Percentiles rank a stretch among this genome's conserved stretches.
Conservation (phyloP, 1,140 invertebrate species). For the Prorops nasuta region DNA sequence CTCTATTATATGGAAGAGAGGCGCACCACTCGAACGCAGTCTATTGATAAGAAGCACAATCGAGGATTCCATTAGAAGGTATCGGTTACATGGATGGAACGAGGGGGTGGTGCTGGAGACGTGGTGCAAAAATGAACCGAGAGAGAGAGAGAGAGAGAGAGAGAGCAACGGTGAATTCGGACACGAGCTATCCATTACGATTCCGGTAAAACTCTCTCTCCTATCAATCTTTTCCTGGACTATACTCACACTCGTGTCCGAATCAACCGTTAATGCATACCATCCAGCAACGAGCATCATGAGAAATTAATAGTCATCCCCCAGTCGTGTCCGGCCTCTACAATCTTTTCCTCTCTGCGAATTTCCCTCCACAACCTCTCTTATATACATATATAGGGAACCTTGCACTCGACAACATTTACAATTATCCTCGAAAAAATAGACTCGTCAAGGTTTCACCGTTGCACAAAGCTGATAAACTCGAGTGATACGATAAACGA, state of each 20-base stretch:
- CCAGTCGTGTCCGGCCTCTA: no score
- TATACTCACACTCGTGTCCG: conserved; percentile 15
- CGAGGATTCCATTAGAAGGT: conserved; percentile 43
- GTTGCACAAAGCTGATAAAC: no score
- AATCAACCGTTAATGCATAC: conserved; percentile 39
- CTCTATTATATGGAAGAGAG: conserved; percentile 16
- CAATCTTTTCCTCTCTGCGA: no score
- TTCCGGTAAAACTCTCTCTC: conserved; percentile 30
- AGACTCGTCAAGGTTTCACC: no score
- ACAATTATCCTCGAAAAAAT: no score
- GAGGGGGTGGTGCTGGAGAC: conserved; percentile 10
- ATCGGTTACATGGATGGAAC: conserved; percentile 16
- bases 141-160: conserved; percentile 8
- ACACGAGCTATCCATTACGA: conserved; percentile 47
- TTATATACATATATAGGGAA: no score
- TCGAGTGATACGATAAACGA: no score
- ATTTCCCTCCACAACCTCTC: no score
- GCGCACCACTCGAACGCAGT: conserved; percentile 16
- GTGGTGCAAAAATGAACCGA: conserved; percentile 3
- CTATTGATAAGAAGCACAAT: conserved; percentile 41
- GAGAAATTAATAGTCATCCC: conserved; percentile 43
- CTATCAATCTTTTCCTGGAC: conserved; percentile 38
- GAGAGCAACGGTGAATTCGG: conserved; percentile 32
- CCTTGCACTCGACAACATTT: no score
- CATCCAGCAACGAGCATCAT: conserved; percentile 26